These are phyloP conservation scores for Pedetes capensis DNA, from an alignment of 2,113 vertebrate species.

Conservation along the genomic window DNA sequence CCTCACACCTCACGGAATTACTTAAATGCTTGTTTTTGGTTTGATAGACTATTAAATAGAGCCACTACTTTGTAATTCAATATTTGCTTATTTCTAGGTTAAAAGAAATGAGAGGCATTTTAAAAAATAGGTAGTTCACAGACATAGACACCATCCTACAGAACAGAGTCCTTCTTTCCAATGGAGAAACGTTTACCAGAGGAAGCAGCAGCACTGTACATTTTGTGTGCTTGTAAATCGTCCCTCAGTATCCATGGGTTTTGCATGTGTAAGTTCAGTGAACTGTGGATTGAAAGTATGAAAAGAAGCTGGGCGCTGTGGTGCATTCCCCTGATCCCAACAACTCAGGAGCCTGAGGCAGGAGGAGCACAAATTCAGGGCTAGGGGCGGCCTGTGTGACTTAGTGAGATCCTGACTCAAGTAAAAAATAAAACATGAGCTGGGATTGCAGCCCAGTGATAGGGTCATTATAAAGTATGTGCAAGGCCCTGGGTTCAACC, in stretches of 20 bases:
- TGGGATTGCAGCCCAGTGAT: too few relatives aligned
- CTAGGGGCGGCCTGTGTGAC: too few relatives aligned
- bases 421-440: too few relatives aligned
- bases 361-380: too few relatives aligned
- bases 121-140: constrained; percentile 14
- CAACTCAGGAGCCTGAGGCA: too few relatives aligned
- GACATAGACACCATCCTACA: background rate
- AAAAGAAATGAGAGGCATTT: constrained; percentile 26
- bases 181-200: background rate
- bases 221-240: background rate
- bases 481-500: too few relatives aligned
- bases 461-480: too few relatives aligned
- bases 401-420: too few relatives aligned
- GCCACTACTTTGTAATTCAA: constrained; percentile 1
- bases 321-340: too few relatives aligned
- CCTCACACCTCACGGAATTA: constrained; percentile 8
- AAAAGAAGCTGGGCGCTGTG: too few relatives aligned
- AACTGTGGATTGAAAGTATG: background rate
- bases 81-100: constrained; percentile 9
- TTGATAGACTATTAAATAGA: constrained; percentile 9
- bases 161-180: background rate
- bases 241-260: background rate
- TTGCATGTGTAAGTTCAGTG: background rate
- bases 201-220: background rate
- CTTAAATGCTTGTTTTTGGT: constrained; percentile 10